Evolutionary conservation across 2,888 invertebrate species (phyloP), one percentile per base, ranked within the genome.

Genomic region (Malachius bipustulatus): DNA sequence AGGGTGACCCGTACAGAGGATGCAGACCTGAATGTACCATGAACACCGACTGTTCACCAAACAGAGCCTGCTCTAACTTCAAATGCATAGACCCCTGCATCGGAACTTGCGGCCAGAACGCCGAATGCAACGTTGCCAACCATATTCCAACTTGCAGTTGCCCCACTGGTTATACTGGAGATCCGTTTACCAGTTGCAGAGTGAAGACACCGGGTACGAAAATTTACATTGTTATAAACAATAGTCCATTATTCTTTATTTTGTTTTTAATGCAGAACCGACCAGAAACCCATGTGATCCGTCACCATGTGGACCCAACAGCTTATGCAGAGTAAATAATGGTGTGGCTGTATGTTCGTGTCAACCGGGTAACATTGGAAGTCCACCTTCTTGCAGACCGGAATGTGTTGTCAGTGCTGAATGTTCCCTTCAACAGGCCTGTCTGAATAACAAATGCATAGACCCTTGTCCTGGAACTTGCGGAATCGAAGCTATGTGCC

Each of bases 131-230:
- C 58, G 84, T 85, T 13, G 74, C 81, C 41, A 79, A 81, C 49
- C 88, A 89, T 53, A 82, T 81, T 54, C 87, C 88, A 2, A 73
- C 83, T 44, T 87, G 87, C 55, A 75, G 77, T 12, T 87, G 87
- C 55, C 72, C 75, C 42, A 62, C 71, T 10, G 71, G 75, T 34
- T 76, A 70, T 49, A 79, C 79, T 9, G 85, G 85, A n/a, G 82
- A 84, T 68, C 80, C 84, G 2, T 81, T 84, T 54, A 72, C 67
- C 28, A 58, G 58, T 34, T 75, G 74, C 49, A 59, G 63, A 45
- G 50, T 47, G 4, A 43, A 48, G 15, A 47, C 48, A 13, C 34
- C 32, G 32, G 44, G 44, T 33, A 41, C 38, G 9, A 30, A 10
- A 10, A 31, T 14, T 14, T 32, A 28, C 9, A 8, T 10, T 28